phyloP scores from a whole-genome alignment of 2,113 vertebrate species.

The Tor tambroides region DNA sequence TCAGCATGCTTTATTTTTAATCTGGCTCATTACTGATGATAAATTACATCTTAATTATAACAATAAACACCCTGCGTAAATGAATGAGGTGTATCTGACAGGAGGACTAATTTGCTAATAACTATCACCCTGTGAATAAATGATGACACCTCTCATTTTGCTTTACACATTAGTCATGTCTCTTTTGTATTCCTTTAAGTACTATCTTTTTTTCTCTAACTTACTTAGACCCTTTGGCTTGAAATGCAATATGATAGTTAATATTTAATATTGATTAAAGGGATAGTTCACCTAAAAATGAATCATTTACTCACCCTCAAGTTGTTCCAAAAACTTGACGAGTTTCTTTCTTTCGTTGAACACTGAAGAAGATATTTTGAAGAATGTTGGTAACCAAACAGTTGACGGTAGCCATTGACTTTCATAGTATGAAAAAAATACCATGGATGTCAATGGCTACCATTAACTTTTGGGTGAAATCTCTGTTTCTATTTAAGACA shows the following conservation, averaged over 20 bases:
- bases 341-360: too few relatives aligned
- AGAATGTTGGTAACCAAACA: too few relatives aligned
- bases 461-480: too few relatives aligned
- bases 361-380: not conserved
- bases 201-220: too few relatives aligned
- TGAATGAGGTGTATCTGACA: constrained; percentile 73
- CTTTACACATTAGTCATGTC: constrained; percentile 65
- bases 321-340: too few relatives aligned
- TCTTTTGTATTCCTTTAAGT: constrained; percentile 62
- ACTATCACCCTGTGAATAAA: constrained; percentile 74
- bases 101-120: constrained; percentile 72
- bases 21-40: constrained; percentile 75
- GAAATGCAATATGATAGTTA: not conserved
- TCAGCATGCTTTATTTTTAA: constrained; percentile 69
- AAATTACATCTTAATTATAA: constrained; percentile 75
- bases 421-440: not conserved
- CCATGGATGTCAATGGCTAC: too few relatives aligned
- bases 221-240: not conserved
- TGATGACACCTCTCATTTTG: constrained; percentile 68
- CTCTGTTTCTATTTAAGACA: too few relatives aligned
- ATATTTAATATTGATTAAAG: not conserved
- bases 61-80: constrained; percentile 74
- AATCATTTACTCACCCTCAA: too few relatives aligned
- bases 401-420: not conserved
- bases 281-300: too few relatives aligned